Evolutionary conservation across 1,140 invertebrate genomes (phyloP).

Genomic region (Drosophila burlai): DNA sequence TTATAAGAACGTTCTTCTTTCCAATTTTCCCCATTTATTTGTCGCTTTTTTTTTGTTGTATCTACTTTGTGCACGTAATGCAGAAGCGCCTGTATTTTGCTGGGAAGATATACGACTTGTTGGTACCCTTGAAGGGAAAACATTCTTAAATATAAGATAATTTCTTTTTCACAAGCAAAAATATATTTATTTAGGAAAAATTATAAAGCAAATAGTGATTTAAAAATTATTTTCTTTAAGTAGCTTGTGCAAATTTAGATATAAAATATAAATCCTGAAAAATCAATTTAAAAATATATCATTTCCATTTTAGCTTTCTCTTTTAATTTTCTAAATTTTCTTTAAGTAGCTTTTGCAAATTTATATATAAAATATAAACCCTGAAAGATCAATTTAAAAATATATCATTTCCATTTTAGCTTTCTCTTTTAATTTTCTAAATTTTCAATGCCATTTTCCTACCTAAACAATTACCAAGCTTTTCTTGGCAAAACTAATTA

Average conservation of each 20-base stretch:
- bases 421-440: not conserved
- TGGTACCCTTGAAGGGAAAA: not conserved
- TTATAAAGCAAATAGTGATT: not conserved
- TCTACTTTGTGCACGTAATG: conserved; percentile 7
- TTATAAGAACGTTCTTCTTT: conserved; percentile 9
- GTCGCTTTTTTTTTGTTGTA: conserved; percentile 11
- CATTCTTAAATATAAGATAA: not conserved
- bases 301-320: not conserved
- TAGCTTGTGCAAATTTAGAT: not conserved
- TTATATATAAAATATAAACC: not conserved
- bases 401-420: no score
- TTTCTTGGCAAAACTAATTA: not conserved
- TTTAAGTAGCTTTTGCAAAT: no score
- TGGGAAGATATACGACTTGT: not conserved
- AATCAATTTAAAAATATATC: not conserved
- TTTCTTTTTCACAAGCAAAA: not conserved
- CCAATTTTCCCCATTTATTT: conserved; percentile 9
- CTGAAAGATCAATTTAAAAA: not conserved
- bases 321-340: not conserved
- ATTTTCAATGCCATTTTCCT: not conserved
- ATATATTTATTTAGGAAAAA: not conserved
- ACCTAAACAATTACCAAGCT: not conserved
- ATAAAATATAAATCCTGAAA: not conserved
- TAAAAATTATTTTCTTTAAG: not conserved
- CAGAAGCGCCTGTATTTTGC: not conserved